Conservation (phyloP, 2,888 invertebrate species). For the Adelphocoris suturalis region DNA sequence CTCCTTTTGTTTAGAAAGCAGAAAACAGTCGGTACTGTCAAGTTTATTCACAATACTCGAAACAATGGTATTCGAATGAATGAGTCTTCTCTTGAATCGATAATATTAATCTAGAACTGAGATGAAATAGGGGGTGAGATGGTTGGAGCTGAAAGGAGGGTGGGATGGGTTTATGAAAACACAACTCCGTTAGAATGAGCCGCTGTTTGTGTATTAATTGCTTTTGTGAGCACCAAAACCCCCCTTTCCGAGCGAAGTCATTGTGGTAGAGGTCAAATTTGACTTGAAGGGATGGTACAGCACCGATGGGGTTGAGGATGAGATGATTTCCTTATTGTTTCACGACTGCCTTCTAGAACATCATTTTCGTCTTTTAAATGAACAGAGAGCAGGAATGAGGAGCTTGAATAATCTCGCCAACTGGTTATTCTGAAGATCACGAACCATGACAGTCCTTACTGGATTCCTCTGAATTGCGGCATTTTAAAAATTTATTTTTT, state of each 20-base stretch:
- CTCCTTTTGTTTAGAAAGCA: neutral
- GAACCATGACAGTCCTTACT: too few species aligned
- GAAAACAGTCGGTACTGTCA: neutral
- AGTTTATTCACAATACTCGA: slow-evolving; percentile 51
- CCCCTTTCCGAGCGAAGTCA: neutral
- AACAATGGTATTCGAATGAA: slow-evolving; percentile 54
- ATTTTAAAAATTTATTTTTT: too few species aligned
- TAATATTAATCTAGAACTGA: slow-evolving; percentile 56
- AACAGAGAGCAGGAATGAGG: neutral
- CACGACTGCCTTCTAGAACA: slow-evolving; percentile 19
- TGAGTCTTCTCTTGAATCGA: slow-evolving; percentile 61
- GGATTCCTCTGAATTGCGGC: too few species aligned
- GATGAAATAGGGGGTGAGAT: slow-evolving; percentile 59
- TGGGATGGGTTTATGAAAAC: slow-evolving; percentile 37
- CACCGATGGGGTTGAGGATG: neutral
- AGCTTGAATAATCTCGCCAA: neutral
- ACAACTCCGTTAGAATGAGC: slow-evolving; percentile 59
- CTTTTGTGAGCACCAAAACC: slow-evolving; percentile 44
- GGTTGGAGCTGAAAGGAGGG: slow-evolving; percentile 22
- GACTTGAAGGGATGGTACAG: neutral
- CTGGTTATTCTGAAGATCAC: neutral
- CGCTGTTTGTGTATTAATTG: slow-evolving; percentile 57
- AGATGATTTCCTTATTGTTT: slow-evolving; percentile 55
- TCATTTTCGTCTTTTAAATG: slow-evolving; percentile 34
- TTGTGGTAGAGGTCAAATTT: slow-evolving; percentile 17